Percentiles rank a stretch among this genome's conserved stretches.
Evolutionary conservation across 2,797 vertebrate species (phyloP).

Genomic region (Cuniculus paca): DNA sequence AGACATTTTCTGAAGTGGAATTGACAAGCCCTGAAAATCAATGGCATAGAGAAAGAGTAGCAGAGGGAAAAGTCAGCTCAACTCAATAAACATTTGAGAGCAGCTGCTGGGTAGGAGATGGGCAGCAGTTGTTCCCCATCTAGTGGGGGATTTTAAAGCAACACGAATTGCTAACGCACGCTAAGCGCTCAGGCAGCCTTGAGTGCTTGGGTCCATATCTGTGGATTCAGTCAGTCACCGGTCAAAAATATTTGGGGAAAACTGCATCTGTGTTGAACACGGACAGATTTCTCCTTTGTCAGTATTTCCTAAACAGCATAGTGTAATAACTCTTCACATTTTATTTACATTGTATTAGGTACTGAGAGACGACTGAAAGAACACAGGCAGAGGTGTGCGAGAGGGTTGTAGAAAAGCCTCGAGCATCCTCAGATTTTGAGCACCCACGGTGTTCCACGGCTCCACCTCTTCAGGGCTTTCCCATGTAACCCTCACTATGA

Average conservation of each 20-base stretch:
- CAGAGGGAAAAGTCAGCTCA: neutral
- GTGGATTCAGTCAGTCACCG: neutral
- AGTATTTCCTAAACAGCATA: neutral
- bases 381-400: neutral
- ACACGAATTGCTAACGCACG: fast-evolving
- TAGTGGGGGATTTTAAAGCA: conserved; percentile 46
- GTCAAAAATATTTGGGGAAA: neutral
- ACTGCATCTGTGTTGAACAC: neutral
- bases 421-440: neutral
- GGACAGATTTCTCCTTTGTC: neutral
- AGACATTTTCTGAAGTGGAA: neutral
- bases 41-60: neutral
- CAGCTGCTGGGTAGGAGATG: neutral
- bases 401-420: neutral
- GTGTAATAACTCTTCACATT: neutral
- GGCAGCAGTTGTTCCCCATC: neutral
- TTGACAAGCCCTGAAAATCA: neutral
- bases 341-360: neutral
- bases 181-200: neutral
- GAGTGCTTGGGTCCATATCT: neutral
- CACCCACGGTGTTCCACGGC: neutral
- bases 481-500: neutral
- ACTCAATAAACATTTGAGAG: neutral
- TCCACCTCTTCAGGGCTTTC: neutral
- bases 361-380: neutral